phyloP scores from a whole-genome alignment of 2,888 invertebrate species.

The Augiades crinisus region DNA sequence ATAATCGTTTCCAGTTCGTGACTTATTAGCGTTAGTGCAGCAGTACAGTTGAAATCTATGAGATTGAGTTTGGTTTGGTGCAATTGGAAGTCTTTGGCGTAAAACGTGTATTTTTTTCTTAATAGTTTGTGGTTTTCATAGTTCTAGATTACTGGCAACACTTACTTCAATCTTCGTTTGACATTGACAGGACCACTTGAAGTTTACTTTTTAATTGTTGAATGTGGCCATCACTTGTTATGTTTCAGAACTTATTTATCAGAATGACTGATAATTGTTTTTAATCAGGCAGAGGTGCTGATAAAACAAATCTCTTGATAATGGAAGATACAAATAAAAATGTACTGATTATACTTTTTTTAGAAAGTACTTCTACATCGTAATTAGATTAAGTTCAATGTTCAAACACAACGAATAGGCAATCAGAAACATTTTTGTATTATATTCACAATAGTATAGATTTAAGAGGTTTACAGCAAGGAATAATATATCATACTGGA shows the following conservation, averaged over 20 bases:
- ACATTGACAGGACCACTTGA: slow-evolving; percentile 3
- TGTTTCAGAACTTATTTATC: slow-evolving; percentile 42
- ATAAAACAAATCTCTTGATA: background rate
- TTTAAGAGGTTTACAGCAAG: slow-evolving; percentile 61
- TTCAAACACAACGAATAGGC: slow-evolving; percentile 68
- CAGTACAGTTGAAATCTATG: slow-evolving; percentile 31
- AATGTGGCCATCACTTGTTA: slow-evolving; percentile 59
- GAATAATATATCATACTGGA: too few species aligned
- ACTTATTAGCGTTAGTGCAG: slow-evolving; percentile 26
- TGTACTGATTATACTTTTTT: background rate
- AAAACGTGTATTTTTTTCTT: slow-evolving; percentile 19
- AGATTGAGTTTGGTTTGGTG: slow-evolving; percentile 51
- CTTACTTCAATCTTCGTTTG: background rate
- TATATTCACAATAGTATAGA: slow-evolving; percentile 50
- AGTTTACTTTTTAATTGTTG: slow-evolving; percentile 35
- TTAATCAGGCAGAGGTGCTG: slow-evolving; percentile 51
- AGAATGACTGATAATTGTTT: slow-evolving; percentile 31
- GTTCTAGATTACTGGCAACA: background rate
- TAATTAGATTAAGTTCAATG: slow-evolving; percentile 41
- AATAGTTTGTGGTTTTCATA: slow-evolving; percentile 7
- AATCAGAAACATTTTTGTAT: slow-evolving; percentile 50
- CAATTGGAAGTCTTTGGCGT: slow-evolving; percentile 43
- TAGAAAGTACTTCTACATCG: background rate
- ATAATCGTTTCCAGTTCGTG: slow-evolving; percentile 24
- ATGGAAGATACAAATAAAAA: background rate